Evolutionary conservation across 2,113 vertebrate genomes (phyloP).

Genomic region (Hucho hucho): DNA sequence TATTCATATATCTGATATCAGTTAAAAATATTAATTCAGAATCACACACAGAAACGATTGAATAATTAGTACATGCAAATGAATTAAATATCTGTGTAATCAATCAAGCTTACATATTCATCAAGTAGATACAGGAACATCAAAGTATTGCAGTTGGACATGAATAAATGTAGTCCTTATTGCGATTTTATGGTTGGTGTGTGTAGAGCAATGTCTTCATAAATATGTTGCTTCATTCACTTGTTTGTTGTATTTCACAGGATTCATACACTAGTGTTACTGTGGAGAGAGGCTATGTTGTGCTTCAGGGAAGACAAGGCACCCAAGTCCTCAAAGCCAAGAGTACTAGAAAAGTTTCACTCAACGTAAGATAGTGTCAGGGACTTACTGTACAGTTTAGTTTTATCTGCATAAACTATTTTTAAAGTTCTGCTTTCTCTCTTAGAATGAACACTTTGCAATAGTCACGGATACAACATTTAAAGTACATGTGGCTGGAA

Average conservation of each 20-base stretch:
- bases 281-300: conserved; percentile 72
- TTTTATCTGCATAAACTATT: not conserved
- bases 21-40: not conserved
- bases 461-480: conserved; percentile 3
- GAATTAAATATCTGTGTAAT: not conserved
- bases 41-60: not conserved
- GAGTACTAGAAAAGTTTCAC: conserved; percentile 47
- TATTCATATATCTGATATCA: not conserved
- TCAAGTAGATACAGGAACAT: not conserved
- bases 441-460: conserved; percentile 2
- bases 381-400: not conserved
- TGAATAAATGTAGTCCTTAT: not conserved
- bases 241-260: conserved; percentile 54
- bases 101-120: not conserved
- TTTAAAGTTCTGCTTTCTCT: not conserved
- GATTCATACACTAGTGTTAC: conserved; percentile 75
- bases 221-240: no score
- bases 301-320: conserved; percentile 41
- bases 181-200: not conserved
- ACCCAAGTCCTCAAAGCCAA: conserved; percentile 12
- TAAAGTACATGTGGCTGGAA: not conserved
- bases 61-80: not conserved
- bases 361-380: conserved; percentile 48
- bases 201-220: not conserved
- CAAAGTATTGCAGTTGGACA: no score